Evolutionary conservation across 2,113 vertebrate genomes (phyloP).

Genomic region (Axis porcinus): DNA sequence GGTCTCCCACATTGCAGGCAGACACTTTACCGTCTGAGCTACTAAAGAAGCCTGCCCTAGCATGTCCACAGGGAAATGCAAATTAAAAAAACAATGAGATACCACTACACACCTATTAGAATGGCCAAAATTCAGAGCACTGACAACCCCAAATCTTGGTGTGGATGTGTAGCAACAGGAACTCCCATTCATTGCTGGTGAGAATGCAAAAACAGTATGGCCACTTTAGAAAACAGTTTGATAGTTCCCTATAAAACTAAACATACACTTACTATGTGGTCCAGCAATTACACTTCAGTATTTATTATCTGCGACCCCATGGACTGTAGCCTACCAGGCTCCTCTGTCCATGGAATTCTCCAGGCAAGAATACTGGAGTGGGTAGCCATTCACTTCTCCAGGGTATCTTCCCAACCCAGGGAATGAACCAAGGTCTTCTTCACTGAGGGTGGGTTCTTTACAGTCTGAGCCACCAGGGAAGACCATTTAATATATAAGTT

Average conservation of each 20-base stretch:
- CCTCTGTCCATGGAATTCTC: background rate
- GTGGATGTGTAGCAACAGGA: background rate
- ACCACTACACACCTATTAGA: background rate
- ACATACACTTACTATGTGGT: background rate
- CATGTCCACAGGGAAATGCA: background rate
- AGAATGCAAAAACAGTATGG: background rate
- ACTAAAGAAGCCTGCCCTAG: rapidly evolving
- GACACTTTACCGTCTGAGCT: background rate
- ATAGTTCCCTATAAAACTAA: background rate
- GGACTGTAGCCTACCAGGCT: background rate
- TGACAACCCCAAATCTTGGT: background rate
- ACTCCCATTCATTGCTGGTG: background rate
- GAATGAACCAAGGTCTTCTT: background rate
- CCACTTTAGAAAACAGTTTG: background rate
- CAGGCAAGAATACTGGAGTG: background rate
- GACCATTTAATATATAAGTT: background rate
- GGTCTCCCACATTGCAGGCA: background rate
- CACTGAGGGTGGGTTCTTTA: background rate
- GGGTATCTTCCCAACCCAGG: background rate
- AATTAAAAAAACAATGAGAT: background rate
- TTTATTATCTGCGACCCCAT: background rate
- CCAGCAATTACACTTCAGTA: background rate
- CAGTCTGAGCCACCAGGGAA: background rate
- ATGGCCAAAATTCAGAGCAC: background rate
- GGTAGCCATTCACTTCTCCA: background rate